Base-by-base conservation (phyloP, 2,113 vertebrate species). In the Thymallus thymallus region DNA sequence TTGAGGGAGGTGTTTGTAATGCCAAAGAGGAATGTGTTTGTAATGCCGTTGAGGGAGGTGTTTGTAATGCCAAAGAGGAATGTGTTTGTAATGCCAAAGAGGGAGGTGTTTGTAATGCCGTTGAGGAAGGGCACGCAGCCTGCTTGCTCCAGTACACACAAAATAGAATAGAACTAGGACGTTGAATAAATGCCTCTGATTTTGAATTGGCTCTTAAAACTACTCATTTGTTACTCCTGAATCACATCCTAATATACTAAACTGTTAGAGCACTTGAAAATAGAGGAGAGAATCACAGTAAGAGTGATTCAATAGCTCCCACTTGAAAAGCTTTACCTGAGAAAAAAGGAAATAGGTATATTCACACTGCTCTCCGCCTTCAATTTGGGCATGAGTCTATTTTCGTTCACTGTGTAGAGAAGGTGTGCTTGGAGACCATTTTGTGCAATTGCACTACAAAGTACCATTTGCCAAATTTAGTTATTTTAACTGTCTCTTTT, bases 401-500 rank as follows among this genome's bases (percentile, higher is more conserved):
- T 51, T 51, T 16, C 16, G 16, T 18, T 51, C 48, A 51, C 14
- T 51, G 46, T n/a, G 1, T 32, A 77, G 74, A 82, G 35, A 35
- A 9, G 35, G 46, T 23, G 61, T 7, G 73, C 75, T 80, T 12
- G 1, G 69, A 70, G 77, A 82, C 26, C 66, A 7, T 80, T 87
- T 77, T 30, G 69, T 84, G 74, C 61, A 61, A 48, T 55, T 23
- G 3, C 18, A 9, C 79, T 32, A 51, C 73, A 5, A 41, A 41
- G 77, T 5, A 23, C 73, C 76, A 76, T 85, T 83, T 83, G 80
- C 77, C 10, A 55, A 75, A 41, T 83, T 81, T 77, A 85, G 68
- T 56, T 72, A 82, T 86, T 84, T 86, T 73, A 85, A 81, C 74
- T 78, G 20, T 72, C 81, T 61, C 75, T 84, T 79, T 76, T 76